Conservation (phyloP, 2,797 vertebrate genomes). For the Sardinella longiceps region DNA sequence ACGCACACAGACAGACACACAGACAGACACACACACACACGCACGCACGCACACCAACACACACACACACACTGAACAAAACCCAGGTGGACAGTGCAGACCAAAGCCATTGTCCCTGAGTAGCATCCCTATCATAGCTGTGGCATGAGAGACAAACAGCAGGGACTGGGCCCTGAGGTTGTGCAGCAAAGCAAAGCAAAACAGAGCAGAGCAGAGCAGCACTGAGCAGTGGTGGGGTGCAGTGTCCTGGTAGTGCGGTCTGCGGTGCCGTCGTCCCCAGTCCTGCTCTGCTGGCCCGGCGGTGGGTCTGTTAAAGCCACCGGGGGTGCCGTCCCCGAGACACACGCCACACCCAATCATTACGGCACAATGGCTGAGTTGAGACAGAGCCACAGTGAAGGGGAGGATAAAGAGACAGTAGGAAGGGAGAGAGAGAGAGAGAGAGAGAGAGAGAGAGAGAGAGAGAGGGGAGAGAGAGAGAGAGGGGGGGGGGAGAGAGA, state of each 20-base stretch:
- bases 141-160: not conserved
- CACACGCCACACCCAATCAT: constrained; percentile 72
- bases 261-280: not conserved
- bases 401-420: constrained; percentile 27
- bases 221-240: no score
- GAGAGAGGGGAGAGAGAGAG: constrained; percentile 48
- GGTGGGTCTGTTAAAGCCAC: not conserved
- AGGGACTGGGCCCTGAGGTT: not conserved
- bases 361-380: constrained; percentile 69
- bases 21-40: not conserved
- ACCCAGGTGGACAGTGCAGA: constrained; percentile 4
- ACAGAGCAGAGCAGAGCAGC: not conserved
- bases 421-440: not conserved
- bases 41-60: not conserved
- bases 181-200: not conserved
- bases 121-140: not conserved
- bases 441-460: not conserved
- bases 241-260: not conserved
- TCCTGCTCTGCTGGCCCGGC: not conserved
- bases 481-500: constrained; percentile 9
- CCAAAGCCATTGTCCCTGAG: not conserved
- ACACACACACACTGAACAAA: not conserved
- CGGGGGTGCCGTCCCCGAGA: constrained; percentile 19
- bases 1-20: no score
- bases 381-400: constrained; percentile 63